A percentile compares a stretch with the other conserved stretches of the same genome.
These are phyloP conservation scores for Leucania comma DNA, from an alignment of 2,888 invertebrate genomes.

Conservation along the genomic window DNA sequence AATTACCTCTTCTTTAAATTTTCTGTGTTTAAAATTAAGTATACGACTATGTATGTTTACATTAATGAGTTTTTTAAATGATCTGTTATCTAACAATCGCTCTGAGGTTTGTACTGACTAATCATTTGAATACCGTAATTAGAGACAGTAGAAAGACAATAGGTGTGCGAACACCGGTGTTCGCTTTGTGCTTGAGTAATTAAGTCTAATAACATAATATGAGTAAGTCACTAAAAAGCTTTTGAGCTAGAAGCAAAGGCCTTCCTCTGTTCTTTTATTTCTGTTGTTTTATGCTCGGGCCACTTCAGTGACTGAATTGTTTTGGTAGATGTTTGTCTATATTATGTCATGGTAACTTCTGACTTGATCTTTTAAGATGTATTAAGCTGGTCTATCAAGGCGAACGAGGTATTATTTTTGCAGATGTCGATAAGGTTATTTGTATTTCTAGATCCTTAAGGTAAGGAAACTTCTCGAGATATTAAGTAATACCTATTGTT, in stretches of 20 bases:
- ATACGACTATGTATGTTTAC: no score
- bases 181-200: no score
- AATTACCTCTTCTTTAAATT: no score
- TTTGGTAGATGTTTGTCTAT: neutral
- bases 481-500: no score
- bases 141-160: no score
- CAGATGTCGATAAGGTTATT: neutral
- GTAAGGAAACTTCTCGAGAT: slow-evolving; percentile 19
- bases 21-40: no score
- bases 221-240: neutral
- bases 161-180: no score
- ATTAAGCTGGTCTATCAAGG: neutral
- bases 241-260: neutral
- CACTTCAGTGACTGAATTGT: neutral
- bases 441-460: neutral
- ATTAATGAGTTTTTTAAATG: no score
- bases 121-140: no score
- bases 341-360: neutral
- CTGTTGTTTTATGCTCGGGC: neutral
- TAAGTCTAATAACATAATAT: neutral
- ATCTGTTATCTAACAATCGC: neutral
- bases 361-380: neutral
- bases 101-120: slow-evolving; percentile 3
- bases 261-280: neutral
- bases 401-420: slow-evolving; percentile 12